Conservation (phyloP, 2,888 invertebrate genomes). For the Dysmachus trigonus region DNA sequence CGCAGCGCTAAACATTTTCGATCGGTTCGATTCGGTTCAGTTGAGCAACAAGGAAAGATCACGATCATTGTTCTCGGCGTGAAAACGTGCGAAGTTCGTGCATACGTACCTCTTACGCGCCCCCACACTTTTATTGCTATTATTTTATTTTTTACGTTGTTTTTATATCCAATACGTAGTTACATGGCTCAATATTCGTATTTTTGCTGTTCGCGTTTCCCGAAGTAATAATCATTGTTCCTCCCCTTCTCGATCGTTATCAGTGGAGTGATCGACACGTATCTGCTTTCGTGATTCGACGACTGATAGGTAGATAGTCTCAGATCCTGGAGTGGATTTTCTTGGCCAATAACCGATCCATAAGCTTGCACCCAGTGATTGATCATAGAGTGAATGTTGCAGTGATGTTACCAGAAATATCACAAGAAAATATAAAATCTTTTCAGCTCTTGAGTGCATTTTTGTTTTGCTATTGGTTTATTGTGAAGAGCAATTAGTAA, state of each 20-base stretch:
- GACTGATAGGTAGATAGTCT: neutral
- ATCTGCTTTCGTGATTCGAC: neutral
- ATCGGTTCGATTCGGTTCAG: neutral
- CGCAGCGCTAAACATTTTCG: neutral
- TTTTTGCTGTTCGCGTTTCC: neutral
- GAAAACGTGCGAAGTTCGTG: neutral
- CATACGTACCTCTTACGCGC: neutral
- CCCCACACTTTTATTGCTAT: neutral
- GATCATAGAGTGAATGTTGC: neutral
- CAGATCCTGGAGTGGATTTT: neutral
- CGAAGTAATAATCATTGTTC: neutral
- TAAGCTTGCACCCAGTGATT: neutral
- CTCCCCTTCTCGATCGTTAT: neutral
- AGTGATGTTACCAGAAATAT: neutral
- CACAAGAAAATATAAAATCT: neutral
- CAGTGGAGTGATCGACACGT: neutral
- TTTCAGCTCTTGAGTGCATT: neutral
- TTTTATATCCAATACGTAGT: neutral
- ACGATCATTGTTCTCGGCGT: neutral
- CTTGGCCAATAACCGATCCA: neutral
- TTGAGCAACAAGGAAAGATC: neutral
- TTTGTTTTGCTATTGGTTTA: neutral
- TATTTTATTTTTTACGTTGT: too few species aligned
- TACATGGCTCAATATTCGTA: neutral
- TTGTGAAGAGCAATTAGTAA: neutral